Evolutionary conservation across 2,113 vertebrate species (phyloP).

Genomic region (Suricata suricatta): DNA sequence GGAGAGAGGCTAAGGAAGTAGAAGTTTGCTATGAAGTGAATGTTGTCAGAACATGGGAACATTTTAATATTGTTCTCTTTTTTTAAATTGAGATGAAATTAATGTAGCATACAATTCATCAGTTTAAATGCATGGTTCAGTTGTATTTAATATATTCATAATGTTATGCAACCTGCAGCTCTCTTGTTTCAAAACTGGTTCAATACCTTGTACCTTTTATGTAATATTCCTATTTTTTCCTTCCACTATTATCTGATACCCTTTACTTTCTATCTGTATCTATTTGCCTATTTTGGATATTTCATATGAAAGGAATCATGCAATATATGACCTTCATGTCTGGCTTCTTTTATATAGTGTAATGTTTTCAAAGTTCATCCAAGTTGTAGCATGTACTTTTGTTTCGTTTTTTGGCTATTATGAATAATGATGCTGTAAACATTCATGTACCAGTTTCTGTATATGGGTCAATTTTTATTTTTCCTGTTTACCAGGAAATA

Average conservation of each 20-base stretch:
- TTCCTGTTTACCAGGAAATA: background rate
- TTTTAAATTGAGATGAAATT: constrained; percentile 1
- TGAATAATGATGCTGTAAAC: background rate
- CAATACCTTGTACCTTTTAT: background rate
- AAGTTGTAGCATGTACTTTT: background rate
- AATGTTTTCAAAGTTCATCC: background rate
- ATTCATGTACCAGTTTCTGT: background rate
- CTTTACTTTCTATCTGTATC: background rate
- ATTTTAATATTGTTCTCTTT: background rate
- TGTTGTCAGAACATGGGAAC: background rate
- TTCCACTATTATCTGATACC: background rate
- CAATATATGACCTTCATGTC: background rate
- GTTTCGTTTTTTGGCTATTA: background rate
- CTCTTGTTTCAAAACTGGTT: background rate
- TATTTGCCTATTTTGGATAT: background rate
- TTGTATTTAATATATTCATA: background rate
- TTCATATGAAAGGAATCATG: background rate
- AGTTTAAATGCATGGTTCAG: background rate
- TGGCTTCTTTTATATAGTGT: background rate
- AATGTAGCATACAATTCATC: background rate
- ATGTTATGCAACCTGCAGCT: background rate
- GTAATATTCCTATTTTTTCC: background rate
- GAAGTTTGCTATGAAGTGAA: background rate
- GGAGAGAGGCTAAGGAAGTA: background rate
- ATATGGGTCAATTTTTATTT: background rate